Evolutionary conservation across 2,888 invertebrate genomes (phyloP).

Genomic region (Pristionchus japonicus): DNA sequence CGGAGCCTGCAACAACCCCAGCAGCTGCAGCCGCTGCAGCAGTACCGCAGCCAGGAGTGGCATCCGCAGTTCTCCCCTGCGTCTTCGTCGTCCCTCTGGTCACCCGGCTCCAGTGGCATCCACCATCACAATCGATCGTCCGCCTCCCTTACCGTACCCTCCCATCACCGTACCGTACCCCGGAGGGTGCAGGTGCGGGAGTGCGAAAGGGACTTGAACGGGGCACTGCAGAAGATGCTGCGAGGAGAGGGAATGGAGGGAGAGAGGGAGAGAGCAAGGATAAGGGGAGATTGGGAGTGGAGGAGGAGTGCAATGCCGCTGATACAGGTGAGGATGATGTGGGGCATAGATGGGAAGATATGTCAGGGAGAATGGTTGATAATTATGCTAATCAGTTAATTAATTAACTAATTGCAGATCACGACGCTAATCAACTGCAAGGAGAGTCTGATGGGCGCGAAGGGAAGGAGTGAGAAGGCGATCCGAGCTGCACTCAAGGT

Average conservation of each 20-base stretch:
- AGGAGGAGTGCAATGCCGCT: slow-evolving; percentile 32
- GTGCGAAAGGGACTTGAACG: slow-evolving; percentile 18
- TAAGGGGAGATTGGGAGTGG: slow-evolving; percentile 14
- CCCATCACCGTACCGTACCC: not conserved
- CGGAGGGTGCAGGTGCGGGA: slow-evolving; percentile 35
- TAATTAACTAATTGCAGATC: slow-evolving; percentile 80
- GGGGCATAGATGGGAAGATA: not conserved
- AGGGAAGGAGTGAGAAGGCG: slow-evolving; percentile 80
- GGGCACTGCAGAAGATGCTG: slow-evolving; percentile 41
- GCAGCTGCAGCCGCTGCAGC: not conserved
- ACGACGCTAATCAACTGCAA: slow-evolving; percentile 90
- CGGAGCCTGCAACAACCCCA: not conserved
- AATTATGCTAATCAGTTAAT: slow-evolving; percentile 5
- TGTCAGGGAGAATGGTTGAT: not conserved
- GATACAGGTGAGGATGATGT: slow-evolving; percentile 8
- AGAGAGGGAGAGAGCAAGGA: not conserved
- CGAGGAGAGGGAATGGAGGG: slow-evolving; percentile 15
- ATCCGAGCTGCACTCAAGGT: slow-evolving; percentile 83
- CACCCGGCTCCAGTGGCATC: not conserved
- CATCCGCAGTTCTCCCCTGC: not conserved
- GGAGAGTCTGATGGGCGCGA: slow-evolving; percentile 78
- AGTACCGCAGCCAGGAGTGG: not conserved
- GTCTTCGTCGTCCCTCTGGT: not conserved
- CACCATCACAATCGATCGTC: not conserved
- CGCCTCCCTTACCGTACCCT: slow-evolving; percentile 19